Conservation (phyloP, 2,888 invertebrate species). For the Coremacera marginata region DNA sequence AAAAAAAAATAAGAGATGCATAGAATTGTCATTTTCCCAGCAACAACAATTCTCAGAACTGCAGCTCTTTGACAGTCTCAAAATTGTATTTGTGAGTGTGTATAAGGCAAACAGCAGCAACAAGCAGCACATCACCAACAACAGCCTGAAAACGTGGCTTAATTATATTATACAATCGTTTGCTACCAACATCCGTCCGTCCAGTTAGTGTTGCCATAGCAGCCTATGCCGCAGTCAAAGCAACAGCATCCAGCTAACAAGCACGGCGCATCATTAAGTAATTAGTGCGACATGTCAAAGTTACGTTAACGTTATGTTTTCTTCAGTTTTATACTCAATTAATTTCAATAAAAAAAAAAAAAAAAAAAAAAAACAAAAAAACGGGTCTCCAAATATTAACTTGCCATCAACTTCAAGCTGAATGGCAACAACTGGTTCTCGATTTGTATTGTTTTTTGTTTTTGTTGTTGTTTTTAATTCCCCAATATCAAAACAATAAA, state of each 20-base stretch:
- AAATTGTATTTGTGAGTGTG: not conserved
- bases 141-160: slow-evolving; percentile 23
- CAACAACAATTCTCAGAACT: too few relatives aligned
- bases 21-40: too few relatives aligned
- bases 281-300: slow-evolving; percentile 67
- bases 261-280: slow-evolving; percentile 60
- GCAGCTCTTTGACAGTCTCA: not conserved
- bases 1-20: too few relatives aligned
- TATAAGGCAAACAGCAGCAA: slow-evolving; percentile 6
- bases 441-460: not conserved
- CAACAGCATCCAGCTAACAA: not conserved
- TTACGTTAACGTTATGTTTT: slow-evolving; percentile 56
- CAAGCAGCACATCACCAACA: slow-evolving; percentile 30
- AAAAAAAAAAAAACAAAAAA: slow-evolving; percentile 25
- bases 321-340: slow-evolving; percentile 41
- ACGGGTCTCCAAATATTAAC: slow-evolving; percentile 11
- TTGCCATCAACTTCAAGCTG: not conserved
- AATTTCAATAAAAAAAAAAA: slow-evolving; percentile 36
- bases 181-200: not conserved
- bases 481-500: not conserved
- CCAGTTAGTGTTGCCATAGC: not conserved
- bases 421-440: slow-evolving; percentile 38
- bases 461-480: slow-evolving; percentile 7
- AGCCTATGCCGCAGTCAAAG: not conserved
- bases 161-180: slow-evolving; percentile 47